phyloP scores from a whole-genome alignment of 2,888 invertebrate species.

The Acleris sparsana region DNA sequence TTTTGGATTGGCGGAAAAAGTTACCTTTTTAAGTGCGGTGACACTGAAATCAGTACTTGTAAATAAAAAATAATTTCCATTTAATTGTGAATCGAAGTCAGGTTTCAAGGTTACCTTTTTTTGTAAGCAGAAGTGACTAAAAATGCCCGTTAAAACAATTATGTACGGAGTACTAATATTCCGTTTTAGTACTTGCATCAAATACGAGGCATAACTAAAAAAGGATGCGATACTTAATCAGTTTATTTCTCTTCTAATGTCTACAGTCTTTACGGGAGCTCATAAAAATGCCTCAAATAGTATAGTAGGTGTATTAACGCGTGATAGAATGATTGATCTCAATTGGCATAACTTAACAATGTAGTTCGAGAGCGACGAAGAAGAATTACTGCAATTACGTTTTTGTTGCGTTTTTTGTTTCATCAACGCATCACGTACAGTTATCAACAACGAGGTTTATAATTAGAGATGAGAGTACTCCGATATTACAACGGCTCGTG shows the following conservation, averaged over 20 bases:
- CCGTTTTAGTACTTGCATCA: too few relatives aligned
- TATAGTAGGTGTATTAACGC: neutral
- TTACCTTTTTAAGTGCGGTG: neutral
- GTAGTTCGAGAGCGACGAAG: slow-evolving; percentile 23
- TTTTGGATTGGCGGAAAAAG: neutral
- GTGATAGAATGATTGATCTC: neutral
- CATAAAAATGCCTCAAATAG: neutral
- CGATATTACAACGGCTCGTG: too few relatives aligned
- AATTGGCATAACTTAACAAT: slow-evolving; percentile 6
- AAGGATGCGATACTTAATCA: too few relatives aligned
- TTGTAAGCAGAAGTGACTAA: too few relatives aligned
- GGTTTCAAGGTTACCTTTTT: too few relatives aligned
- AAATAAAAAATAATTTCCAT: too few relatives aligned
- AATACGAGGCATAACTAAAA: too few relatives aligned
- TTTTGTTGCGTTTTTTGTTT: slow-evolving; percentile 12
- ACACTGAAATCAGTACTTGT: neutral
- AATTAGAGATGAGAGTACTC: neutral
- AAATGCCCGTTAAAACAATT: too few relatives aligned
- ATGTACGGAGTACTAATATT: too few relatives aligned
- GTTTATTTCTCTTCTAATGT: too few relatives aligned
- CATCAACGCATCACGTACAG: slow-evolving; percentile 20
- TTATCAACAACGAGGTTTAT: slow-evolving; percentile 2
- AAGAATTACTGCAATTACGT: slow-evolving; percentile 13
- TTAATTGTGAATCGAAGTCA: too few relatives aligned
- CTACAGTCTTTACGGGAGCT: too few relatives aligned